These are phyloP conservation scores for Troilus luridus DNA, from an alignment of 2,888 invertebrate species.

Conservation along the genomic window DNA sequence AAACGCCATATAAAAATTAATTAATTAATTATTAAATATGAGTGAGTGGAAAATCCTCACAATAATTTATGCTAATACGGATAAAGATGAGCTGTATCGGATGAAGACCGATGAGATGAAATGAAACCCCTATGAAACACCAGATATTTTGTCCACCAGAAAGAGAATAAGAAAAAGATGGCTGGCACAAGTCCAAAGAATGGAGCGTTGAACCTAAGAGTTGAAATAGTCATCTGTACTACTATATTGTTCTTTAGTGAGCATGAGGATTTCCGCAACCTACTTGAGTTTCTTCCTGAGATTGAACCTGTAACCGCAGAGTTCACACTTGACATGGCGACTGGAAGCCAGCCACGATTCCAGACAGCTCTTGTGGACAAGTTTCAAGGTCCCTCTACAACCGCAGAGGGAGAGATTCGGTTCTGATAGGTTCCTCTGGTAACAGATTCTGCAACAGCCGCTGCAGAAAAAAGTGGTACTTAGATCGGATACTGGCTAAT, in stretches of 20 bases:
- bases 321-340: slow-evolving; percentile 79
- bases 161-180: too few relatives aligned
- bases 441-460: slow-evolving; percentile 69
- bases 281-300: slow-evolving; percentile 23
- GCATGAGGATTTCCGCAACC: neutral
- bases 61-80: too few relatives aligned
- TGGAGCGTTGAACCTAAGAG: too few relatives aligned
- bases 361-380: slow-evolving; percentile 80
- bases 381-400: slow-evolving; percentile 79
- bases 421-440: slow-evolving; percentile 69
- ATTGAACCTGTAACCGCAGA: slow-evolving; percentile 73
- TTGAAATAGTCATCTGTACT: too few relatives aligned
- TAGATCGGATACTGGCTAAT: neutral
- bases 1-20: neutral
- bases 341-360: slow-evolving; percentile 84
- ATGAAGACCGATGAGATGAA: too few relatives aligned
- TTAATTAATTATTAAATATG: too few relatives aligned
- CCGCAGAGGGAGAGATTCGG: slow-evolving; percentile 72
- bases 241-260: too few relatives aligned
- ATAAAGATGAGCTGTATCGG: too few relatives aligned
- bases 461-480: neutral
- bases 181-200: too few relatives aligned
- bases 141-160: too few relatives aligned
- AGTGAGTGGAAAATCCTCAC: too few relatives aligned
- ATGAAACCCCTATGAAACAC: too few relatives aligned